Conservation (phyloP, 2,113 vertebrate species). For the Micromys minutus region DNA sequence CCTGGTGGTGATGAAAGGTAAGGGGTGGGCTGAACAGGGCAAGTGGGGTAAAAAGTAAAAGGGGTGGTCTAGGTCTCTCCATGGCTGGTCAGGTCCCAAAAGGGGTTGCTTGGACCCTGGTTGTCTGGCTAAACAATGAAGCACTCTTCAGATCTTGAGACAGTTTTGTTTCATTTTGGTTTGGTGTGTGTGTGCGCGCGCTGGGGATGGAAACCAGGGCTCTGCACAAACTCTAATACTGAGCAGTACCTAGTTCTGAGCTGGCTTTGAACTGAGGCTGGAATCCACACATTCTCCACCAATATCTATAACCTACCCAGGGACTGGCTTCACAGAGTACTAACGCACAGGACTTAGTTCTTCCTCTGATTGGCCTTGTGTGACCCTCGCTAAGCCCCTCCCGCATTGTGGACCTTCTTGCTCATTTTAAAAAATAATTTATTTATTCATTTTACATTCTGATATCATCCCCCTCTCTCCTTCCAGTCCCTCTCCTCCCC, state of each 20-base stretch:
- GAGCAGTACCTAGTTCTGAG: background rate
- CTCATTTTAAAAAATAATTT: background rate
- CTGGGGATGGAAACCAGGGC: background rate
- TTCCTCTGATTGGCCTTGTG: background rate
- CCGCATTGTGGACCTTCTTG: background rate
- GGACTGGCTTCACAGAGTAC: background rate
- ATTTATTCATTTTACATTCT: background rate
- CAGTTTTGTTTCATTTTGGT: background rate
- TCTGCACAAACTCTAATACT: background rate
- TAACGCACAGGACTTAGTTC: background rate
- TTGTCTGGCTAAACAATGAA: background rate
- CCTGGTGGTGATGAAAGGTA: constrained; percentile 85
- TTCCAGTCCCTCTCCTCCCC: too few species aligned
- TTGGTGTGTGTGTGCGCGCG: too few species aligned
- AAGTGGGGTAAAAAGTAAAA: too few species aligned
- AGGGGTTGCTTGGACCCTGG: background rate
- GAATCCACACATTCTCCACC: background rate
- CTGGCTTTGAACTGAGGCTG: background rate
- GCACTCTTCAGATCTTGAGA: background rate
- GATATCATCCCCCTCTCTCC: too few species aligned
- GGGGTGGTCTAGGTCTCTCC: background rate
- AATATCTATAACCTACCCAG: background rate
- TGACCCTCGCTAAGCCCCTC: background rate
- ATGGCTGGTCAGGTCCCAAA: background rate
- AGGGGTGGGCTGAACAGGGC: constrained; percentile 33